These are phyloP conservation scores for Echinops telfairi DNA, from an alignment of 2,113 vertebrate species.

Conservation along the genomic window DNA sequence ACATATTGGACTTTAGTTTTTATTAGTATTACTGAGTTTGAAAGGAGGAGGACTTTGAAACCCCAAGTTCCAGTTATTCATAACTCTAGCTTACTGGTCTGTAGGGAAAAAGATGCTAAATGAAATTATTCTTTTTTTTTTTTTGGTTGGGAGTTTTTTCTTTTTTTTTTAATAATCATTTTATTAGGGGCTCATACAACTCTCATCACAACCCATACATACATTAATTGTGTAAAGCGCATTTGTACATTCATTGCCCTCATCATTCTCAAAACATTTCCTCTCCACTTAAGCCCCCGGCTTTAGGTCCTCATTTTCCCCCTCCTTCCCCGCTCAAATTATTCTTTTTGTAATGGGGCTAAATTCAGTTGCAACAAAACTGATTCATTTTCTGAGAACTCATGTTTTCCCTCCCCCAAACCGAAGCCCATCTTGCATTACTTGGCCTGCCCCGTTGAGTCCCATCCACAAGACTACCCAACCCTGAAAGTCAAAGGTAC, in stretches of 20 bases:
- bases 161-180: too few species aligned
- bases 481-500: neutral
- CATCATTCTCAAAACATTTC: too few species aligned
- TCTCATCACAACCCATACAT: too few species aligned
- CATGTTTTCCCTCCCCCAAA: neutral
- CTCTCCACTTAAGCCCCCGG: too few species aligned
- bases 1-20: neutral
- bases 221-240: too few species aligned
- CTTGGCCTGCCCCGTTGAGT: neutral
- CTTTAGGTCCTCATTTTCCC: too few species aligned
- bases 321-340: too few species aligned
- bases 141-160: too few species aligned
- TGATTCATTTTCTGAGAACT: neutral
- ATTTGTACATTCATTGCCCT: too few species aligned
- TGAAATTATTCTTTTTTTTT: neutral
- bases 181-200: too few species aligned
- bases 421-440: fast-evolving
- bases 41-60: neutral
- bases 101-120: neutral
- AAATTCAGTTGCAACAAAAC: neutral
- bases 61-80: neutral
- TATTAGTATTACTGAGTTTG: neutral
- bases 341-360: neutral
- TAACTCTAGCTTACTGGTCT: neutral
- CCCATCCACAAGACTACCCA: neutral